Evolutionary conservation across 2,113 vertebrate genomes (phyloP), one percentile per base, ranked within the genome.

Genomic region (Chascanopsetta lugubris): DNA sequence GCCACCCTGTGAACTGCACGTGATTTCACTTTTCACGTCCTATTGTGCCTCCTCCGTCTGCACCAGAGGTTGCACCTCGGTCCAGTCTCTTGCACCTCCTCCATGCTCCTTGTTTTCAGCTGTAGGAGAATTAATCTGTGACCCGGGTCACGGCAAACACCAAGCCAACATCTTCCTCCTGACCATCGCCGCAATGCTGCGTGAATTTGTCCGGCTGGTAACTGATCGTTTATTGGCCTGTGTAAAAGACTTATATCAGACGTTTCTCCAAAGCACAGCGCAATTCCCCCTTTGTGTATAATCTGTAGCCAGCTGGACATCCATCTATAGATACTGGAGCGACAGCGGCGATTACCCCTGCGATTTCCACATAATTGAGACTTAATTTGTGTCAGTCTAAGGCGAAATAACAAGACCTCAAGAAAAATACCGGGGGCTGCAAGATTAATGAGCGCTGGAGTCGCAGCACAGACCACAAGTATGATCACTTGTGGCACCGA

Each of bases 331-430:
- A 80, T 69, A 46, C 40, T 25, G 29, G 24, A 77, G 69, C 59
- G 72, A 72, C 65, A 22, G 50, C 69, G 56, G 49, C 69, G 81
- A 75, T 84, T 65, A 72, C 3, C 48, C 27, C 40, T 15, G 42
- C 50, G 48, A 83, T 79, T 84, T 80, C 58, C 55, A 65, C 59
- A 81, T 80, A 74, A 84, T 75, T 82, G 72, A 78, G 64, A 67
- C 34, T 21, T 82, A 20, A 75, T 80, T 79, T 76, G 32, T 83
- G 82, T 85, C 72, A 54, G 61, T 75, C 1, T 81, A 40, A 15
- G 40, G 51, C 32, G 43, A 70, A 79, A 85, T 58, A 72, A 70
- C 53, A 69, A 83, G 74, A 77, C 66, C 49, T 82, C 59, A 83
- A 85, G 56, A 61, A 80, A 82, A 82, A 85, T 27, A 75, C 34